Base-by-base conservation (phyloP, 2,113 vertebrate species). In the Nibea albiflora region DNA sequence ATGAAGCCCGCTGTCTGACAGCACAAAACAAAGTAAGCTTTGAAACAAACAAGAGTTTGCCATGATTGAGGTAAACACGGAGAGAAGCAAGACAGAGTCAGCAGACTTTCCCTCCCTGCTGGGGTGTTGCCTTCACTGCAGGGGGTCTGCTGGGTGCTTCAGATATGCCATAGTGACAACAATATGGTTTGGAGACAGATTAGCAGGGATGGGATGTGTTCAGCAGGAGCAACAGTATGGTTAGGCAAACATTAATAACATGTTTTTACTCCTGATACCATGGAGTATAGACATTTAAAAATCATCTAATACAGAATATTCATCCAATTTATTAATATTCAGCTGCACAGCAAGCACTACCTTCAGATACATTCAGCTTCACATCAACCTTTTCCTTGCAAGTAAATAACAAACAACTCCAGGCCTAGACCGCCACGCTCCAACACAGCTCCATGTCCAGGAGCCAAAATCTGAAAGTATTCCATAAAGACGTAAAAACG, bases 21-120 rank as follows among this genome's bases (percentile, higher is more conserved):
- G 15, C 76, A 85, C 76, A 80, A 76, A 80, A 87, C 73, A 85
- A 80, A 85, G 76, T 47, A 10, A 17, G 73, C 80, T 83, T 74
- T 74, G 76, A 83, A 87, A 85, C 44, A 87, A 87, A 89, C 79
- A 77, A 22, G 66, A 84, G 67, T 73, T 84, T 60, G n/a, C 52
- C 28, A 12, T 31, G 78, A 80, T 67, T 74, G 76, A 85, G 63
- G 80, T 66, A 80, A 85, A 75, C 53, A 63, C 61, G 19, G 68
- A 49, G 26, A 46, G 58, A 73, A 80, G 60, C 42, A 4, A 73
- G 66, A 42, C 22, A 2, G 76, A 35, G 39, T 64, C 81, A 81
- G 78, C 74, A 81, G 24, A 72, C 68, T 46, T 61, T 50, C 22
- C 16, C 62, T 28, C 44, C 50, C 24, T 10, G 63, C 68, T 58